A percentile compares a stretch with the other conserved stretches of the same genome.
Conservation (phyloP, 2,113 vertebrate genomes). For the Ptilonorhynchus violaceus region DNA sequence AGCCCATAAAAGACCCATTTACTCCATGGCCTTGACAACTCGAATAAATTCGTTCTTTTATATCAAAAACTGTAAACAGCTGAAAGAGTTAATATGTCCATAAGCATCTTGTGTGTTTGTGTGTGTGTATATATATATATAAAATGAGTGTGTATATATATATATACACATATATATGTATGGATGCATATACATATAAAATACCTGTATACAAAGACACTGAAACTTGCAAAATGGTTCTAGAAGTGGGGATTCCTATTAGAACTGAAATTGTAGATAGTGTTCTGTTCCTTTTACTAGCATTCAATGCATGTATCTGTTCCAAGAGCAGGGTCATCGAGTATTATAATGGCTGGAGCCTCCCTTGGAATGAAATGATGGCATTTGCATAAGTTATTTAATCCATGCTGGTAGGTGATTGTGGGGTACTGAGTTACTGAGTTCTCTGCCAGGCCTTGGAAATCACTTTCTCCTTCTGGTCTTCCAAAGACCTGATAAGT, state of each 20-base stretch:
- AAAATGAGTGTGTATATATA: background rate
- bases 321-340: accelerated
- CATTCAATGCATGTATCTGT: background rate
- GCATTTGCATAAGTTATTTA: background rate
- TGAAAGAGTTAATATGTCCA: background rate
- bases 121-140: background rate
- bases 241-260: accelerated
- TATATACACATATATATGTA: background rate
- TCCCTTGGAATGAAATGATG: accelerated
- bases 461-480: background rate
- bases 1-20: background rate
- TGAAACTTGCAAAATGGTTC: background rate
- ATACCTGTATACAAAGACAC: background rate
- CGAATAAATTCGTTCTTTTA: background rate
- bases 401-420: background rate
- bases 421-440: background rate
- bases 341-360: background rate
- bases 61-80: background rate
- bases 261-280: accelerated
- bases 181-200: accelerated
- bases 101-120: background rate
- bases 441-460: background rate
- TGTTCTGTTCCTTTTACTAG: background rate
- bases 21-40: background rate
- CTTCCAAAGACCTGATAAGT: background rate